These are phyloP conservation scores for Brachypodius melanocephalos DNA, from an alignment of 2,113 vertebrate genomes.

Conservation along the genomic window DNA sequence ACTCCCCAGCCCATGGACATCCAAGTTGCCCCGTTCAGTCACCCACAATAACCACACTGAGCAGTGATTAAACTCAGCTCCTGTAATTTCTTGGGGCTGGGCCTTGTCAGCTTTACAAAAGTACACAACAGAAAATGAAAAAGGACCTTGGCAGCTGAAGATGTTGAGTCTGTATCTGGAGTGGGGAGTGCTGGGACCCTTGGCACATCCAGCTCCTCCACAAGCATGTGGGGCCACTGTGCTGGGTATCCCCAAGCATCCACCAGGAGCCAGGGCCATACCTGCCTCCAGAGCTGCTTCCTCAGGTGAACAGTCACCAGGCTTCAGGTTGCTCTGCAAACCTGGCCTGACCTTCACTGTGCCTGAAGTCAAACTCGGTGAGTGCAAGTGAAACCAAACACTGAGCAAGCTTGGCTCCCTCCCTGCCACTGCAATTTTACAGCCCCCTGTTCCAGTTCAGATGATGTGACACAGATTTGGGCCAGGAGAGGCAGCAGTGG, in stretches of 20 bases:
- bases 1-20: fast-evolving
- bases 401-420: neutral
- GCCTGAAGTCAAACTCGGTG: neutral
- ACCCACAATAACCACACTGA: neutral
- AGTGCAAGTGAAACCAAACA: neutral
- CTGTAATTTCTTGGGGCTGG: neutral
- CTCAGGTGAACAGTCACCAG: fast-evolving
- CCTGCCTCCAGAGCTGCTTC: neutral
- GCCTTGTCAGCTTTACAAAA: neutral
- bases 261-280: fast-evolving
- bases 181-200: fast-evolving
- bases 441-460: neutral
- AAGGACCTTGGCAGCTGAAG: neutral
- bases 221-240: fast-evolving
- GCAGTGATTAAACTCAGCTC: fast-evolving
- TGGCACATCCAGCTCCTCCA: neutral
- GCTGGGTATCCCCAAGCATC: neutral
- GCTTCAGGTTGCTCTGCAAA: neutral
- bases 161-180: fast-evolving
- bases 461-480: neutral
- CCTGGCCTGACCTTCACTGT: neutral
- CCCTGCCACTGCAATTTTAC: neutral
- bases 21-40: neutral
- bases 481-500: neutral
- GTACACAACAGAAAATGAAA: neutral